A percentile compares a stretch with the other conserved stretches of the same genome.
Evolutionary conservation across 1,140 invertebrate species (phyloP).

Genomic region (Drosophila navojoa): DNA sequence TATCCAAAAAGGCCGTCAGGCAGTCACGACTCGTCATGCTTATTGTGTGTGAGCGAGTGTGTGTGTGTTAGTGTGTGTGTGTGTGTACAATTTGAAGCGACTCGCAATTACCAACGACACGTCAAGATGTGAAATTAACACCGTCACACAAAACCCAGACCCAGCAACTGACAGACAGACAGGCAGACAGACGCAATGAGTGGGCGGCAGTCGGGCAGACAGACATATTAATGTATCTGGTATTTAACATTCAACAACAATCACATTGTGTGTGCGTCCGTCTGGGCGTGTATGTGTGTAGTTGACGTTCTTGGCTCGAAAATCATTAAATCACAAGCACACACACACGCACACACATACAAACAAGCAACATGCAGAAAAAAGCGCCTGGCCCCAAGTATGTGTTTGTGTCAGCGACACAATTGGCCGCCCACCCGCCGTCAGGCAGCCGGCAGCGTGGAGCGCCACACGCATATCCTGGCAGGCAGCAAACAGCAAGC

Average conservation of each 20-base stretch:
- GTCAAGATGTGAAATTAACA: constrained; percentile 83
- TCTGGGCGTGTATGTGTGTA: constrained; percentile 44
- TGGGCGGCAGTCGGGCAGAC: constrained; percentile 37
- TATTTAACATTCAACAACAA: constrained; percentile 82
- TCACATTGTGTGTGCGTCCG: constrained; percentile 50
- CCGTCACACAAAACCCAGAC: constrained; percentile 71
- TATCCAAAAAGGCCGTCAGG: constrained; percentile 43
- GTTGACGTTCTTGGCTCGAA: constrained; percentile 71
- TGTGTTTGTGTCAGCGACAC: constrained; percentile 75
- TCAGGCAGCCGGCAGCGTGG: constrained; percentile 25
- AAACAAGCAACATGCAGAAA: constrained; percentile 24
- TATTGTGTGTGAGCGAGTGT: constrained; percentile 15
- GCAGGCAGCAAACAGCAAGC: constrained; percentile 17
- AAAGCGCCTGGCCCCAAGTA: constrained; percentile 37
- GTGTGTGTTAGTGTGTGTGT: constrained; percentile 38
- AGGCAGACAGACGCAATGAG: constrained; percentile 21
- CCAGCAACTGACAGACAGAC: constrained; percentile 34
- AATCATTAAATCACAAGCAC: constrained; percentile 77
- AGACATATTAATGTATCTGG: constrained; percentile 81
- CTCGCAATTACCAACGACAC: constrained; percentile 81
- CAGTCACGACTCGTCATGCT: constrained; percentile 72
- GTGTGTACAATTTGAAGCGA: constrained; percentile 75
- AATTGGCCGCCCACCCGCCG: constrained; percentile 60
- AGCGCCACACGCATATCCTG: constrained; percentile 69
- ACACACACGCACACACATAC: constrained; percentile 57